Base-by-base conservation (phyloP, 2,113 vertebrate species). In the Rhagologus leucostigma region DNA sequence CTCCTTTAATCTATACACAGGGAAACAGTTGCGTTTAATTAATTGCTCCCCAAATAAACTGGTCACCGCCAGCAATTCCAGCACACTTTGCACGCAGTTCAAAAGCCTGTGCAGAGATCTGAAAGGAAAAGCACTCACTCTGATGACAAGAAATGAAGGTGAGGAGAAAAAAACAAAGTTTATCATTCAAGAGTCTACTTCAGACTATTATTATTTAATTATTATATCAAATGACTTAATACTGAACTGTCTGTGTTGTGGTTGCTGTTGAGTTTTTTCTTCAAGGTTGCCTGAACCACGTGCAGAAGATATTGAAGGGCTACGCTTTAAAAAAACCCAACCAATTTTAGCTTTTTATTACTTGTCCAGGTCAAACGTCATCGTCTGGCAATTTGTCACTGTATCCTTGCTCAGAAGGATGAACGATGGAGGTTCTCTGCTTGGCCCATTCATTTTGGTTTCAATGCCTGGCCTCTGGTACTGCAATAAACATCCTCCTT, bases 1-100 rank as follows among this genome's bases (percentile, higher is more conserved):
- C 83, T 87, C 79, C 84, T 90, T 93, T 94, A 94, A 95, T 93
- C 93, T 68, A 78, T 57, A 71, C 83, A 84, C 71, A 65, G 83
- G 83, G 73, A 96, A 96, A 96, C 90, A 87, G 86, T 97, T 78
- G 76, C 88, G 26, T 92, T 96, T 92, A 94, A 96, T 96, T 95
- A 96, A 96, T 96, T 92, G 86, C 88, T 97, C 86, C 57, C 86
- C 92, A 82, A 93, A 94, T 87, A 96, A 96, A 94, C 88, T 92
- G 79, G 95, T 96, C 95, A 90, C 79, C 4, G 27, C 64, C 90
- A 78, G 88, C 86, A 75, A 56, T 93, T 76, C 76, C 95, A 84
- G 76, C 56, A 70, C 53, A 35, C 64, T 92, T 78, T 14, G 29
- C 63, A 83, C 0, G 11, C 94, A 53, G 95, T 87, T 96, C 93